These are phyloP conservation scores for Drosophila nr. perissopoda DNA, from an alignment of 2,888 invertebrate species.

Conservation along the genomic window DNA sequence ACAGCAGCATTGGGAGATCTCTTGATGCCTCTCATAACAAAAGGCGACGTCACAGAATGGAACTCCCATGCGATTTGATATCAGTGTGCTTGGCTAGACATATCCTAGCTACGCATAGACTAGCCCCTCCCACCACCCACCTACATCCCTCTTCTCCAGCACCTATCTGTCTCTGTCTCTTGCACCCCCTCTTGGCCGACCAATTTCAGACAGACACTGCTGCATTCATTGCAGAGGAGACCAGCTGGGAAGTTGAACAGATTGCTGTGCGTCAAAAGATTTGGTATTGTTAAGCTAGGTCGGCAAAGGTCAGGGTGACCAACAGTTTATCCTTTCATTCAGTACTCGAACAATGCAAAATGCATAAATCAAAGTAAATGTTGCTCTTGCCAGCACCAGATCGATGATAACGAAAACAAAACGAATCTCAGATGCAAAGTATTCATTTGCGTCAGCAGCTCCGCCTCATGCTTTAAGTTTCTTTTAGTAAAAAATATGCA, in stretches of 20 bases:
- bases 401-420: not conserved
- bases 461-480: not conserved
- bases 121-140: not conserved
- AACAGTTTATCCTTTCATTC: not conserved
- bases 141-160: not conserved
- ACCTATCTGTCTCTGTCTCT: not conserved
- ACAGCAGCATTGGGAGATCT: slow-evolving; percentile 22
- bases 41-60: slow-evolving; percentile 21
- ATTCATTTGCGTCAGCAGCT: not conserved
- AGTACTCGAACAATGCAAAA: not conserved
- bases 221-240: slow-evolving; percentile 1
- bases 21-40: slow-evolving; percentile 45
- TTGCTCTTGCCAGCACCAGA: not conserved
- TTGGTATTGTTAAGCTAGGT: slow-evolving; percentile 25
- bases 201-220: not conserved
- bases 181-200: not conserved
- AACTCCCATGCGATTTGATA: slow-evolving; percentile 31
- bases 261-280: not conserved
- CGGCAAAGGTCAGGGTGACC: slow-evolving; percentile 1
- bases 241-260: slow-evolving; percentile 9
- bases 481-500: not conserved
- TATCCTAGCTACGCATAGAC: not conserved
- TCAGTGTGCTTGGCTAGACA: slow-evolving; percentile 28
- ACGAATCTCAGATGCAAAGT: not conserved
- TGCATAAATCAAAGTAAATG: not conserved